Evolutionary conservation across 2,113 vertebrate species (phyloP), one percentile per base, ranked within the genome.

Genomic region (Oenanthe oenanthe): DNA sequence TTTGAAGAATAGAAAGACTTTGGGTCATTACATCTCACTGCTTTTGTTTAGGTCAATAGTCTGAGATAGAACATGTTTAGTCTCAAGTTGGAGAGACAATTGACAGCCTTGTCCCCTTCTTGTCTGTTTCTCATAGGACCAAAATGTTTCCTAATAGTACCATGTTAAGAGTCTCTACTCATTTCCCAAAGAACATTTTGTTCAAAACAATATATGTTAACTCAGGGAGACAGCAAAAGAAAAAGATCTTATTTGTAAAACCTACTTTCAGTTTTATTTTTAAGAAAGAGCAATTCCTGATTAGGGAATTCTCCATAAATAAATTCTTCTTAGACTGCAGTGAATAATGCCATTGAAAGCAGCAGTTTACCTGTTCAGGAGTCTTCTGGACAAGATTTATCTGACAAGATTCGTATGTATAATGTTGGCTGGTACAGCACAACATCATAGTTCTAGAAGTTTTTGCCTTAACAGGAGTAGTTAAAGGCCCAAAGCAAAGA

Each of bases 341-440:
- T 13, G 25, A 76, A 34, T 9, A 68, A 67, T 72, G 8, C 34
- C 7, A 51, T 6, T 83, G 66, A 45, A 42, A 78, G 5, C 24
- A 78, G 7, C 13, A 60, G 7, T 75, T 90, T 42, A n/a, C 48
- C 36, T 65, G 6, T 48, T 60, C 18, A 16, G 29, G 10, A 5
- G 12, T 40, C 19, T 74, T 71, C 20, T 47, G 48, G 25, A 53
- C 21, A 67, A 71, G 5, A 31, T 88, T 90, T 71, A 32, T 12
- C 60, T 78, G 53, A 51, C 21, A 66, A 62, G 32, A 62, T 71
- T 78, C 17, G 8, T 36, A 12, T 0, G 0, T 0, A 0, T 61
- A 53, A 51, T 32, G 20, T 17, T 72, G 50, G 13, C 43, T 13
- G 16, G 45, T 65, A 22, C 6, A 54, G 19, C 34, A 38, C 2